These are phyloP conservation scores for Vimba vimba DNA, from an alignment of 2,113 vertebrate species.

Conservation along the genomic window DNA sequence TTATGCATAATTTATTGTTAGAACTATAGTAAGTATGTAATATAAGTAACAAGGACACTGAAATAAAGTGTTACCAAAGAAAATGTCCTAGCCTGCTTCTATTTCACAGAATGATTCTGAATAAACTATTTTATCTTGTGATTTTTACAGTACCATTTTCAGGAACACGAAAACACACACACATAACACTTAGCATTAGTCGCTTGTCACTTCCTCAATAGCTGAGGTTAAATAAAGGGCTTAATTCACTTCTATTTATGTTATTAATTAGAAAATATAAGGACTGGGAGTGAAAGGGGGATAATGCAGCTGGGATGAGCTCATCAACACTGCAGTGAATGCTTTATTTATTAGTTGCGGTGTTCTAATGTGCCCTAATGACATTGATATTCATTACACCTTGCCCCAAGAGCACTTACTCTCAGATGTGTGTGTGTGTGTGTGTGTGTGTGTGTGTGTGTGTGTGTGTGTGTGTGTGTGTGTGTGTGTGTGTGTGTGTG, in stretches of 20 bases:
- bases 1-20: no score
- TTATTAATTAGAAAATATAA: slow-evolving; percentile 42
- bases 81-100: background rate
- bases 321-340: slow-evolving; percentile 32
- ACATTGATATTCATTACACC: slow-evolving; percentile 65
- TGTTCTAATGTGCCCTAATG: slow-evolving; percentile 59
- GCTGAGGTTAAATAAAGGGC: slow-evolving; percentile 37
- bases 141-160: background rate
- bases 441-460: slow-evolving; percentile 25
- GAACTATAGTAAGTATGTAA: no score
- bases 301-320: slow-evolving; percentile 23
- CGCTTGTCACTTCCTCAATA: slow-evolving; percentile 28
- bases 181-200: background rate
- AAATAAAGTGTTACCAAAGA: no score
- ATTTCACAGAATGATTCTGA: background rate
- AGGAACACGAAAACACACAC: background rate
- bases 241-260: slow-evolving; percentile 37
- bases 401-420: slow-evolving; percentile 47
- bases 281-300: background rate
- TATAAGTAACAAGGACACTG: no score
- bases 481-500: slow-evolving; percentile 20
- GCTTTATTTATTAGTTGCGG: slow-evolving; percentile 55
- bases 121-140: background rate
- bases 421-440: slow-evolving; percentile 29
- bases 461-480: slow-evolving; percentile 9